Base-by-base conservation (phyloP, 2,113 vertebrate genomes). In the Festucalex cinctus region DNA sequence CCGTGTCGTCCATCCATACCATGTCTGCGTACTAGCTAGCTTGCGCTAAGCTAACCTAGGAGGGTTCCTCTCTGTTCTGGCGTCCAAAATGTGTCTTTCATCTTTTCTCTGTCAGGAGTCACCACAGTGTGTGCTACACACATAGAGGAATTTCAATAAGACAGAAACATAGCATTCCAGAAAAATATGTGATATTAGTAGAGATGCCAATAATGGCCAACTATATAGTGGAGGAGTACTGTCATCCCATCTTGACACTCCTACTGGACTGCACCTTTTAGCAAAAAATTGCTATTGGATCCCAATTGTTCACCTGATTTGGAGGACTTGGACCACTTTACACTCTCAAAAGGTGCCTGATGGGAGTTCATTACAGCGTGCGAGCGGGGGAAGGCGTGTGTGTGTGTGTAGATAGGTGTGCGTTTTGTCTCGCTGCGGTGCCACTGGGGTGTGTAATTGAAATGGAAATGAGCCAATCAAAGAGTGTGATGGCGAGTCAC, bases 401-500 rank as follows among this genome's bases (percentile, higher is more conserved):
- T 3, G 57, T 3, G 57, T 63, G 69, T n/a, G 37, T 43, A 43
- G 59, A 28, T 68, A 65, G 75, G 65, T 76, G 69, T 65, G 65
- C 75, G 54, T 82, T n/a, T 48, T 71, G 67, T 73, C 62, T 64
- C 35, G 48, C 88, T 85, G 89, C 90, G 76, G 82, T 92, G 91
- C 90, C 92, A 89, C 86, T 94, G 90, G 90, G 88, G 94, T 95
- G 91, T 94, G 91, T 95, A 94, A 96, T 94, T 95, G 91, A 92
- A 91, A 92, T 94, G 93, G 94, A 94, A 94, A 86, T 88, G 82
- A 92, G 93, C 94, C 94, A 96, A 91, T 89, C 73, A 66, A 79
- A 75, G 88, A 85, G 84, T 89, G 82, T 85, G 82, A 86, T 91
- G 92, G 87, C 83, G 73, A 62, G 16, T 90, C 92, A 88, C 83